These are phyloP conservation scores for Leptinotarsa peninsularis DNA, from an alignment of 2,888 invertebrate genomes.

Conservation along the genomic window DNA sequence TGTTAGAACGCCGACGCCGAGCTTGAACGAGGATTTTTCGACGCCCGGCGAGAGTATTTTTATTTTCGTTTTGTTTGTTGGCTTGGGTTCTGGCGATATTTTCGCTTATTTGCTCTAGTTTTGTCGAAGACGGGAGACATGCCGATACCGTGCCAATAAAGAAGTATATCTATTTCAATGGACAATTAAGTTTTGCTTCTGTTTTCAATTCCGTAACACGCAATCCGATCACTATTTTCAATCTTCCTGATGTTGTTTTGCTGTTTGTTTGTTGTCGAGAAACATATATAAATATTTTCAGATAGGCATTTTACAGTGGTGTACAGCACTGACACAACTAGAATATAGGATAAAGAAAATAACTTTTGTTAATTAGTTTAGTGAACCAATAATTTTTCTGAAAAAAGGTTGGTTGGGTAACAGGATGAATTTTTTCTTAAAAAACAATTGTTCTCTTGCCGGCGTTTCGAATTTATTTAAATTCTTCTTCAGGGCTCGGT, in stretches of 20 bases:
- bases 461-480: too few relatives aligned
- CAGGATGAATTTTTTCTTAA: too few relatives aligned
- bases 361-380: too few relatives aligned
- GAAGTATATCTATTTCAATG: conserved; percentile 17
- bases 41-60: conserved; percentile 45
- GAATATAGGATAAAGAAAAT: too few relatives aligned
- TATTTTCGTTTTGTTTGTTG: conserved; percentile 48
- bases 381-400: too few relatives aligned
- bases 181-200: not conserved
- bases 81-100: conserved; percentile 41
- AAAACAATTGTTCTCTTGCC: too few relatives aligned
- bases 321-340: not conserved
- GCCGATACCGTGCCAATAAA: conserved; percentile 11
- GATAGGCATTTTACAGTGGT: not conserved
- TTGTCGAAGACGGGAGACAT: not conserved
- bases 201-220: not conserved
- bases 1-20: conserved; percentile 55
- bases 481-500: too few relatives aligned
- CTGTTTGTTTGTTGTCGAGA: not conserved
- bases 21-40: conserved; percentile 54
- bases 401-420: too few relatives aligned
- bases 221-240: not conserved
- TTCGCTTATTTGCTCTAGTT: conserved; percentile 18
- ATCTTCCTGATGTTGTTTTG: conserved; percentile 3
- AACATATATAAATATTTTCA: not conserved